Base-by-base conservation (phyloP, 1,140 invertebrate genomes). In the Cydia strobilella region DNA sequence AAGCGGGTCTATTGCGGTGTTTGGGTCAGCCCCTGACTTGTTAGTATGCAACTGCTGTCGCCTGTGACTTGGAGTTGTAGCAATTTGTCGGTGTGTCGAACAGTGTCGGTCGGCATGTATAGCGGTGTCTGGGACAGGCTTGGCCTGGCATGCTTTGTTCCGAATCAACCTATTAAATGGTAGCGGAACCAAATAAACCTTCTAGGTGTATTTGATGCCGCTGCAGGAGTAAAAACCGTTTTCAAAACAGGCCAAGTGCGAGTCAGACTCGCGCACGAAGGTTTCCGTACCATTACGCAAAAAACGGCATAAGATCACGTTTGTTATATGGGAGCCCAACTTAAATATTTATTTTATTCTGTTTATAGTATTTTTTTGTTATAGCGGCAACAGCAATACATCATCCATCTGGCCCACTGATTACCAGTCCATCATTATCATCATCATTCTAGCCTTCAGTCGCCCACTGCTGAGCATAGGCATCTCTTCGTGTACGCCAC, bases 111-210 rank as follows among this genome's bases (percentile, higher is more conserved):
- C 63, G 63, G 25, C 18, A 59, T 59, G 54, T 23, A 59, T 59
- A 59, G 54, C 20, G 18, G 54, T 59, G 54, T 59, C 54, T 59
- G 54, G 54, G 20, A 59, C 54, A 59, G 54, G n/a, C 54, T n/a
- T 59, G 54, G 54, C 20, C 54, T 59, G 54, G 54, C 54, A 59
- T 13, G 54, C 54, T 59, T 59, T 59, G 54, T 59, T 59, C 54
- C 54, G 23, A 59, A 59, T 59, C 54, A 59, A 59, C 54, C 54
- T 59, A 59, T 59, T 59, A 59, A 59, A 59, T 59, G 20, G 20
- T 54, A 45, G 42, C 42, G 42, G 42, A 39, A 45, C 10, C 12
- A 42, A 42, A 42, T 42, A 42, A 42, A 45, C 45, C 45, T 48
- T 15, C 45, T 18, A 18, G n/a, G 51, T 54, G 20, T 54, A 54